Percentiles rank a stretch among this genome's conserved stretches.
Evolutionary conservation across 2,113 vertebrate genomes (phyloP).

Genomic region (Rallus limicola): DNA sequence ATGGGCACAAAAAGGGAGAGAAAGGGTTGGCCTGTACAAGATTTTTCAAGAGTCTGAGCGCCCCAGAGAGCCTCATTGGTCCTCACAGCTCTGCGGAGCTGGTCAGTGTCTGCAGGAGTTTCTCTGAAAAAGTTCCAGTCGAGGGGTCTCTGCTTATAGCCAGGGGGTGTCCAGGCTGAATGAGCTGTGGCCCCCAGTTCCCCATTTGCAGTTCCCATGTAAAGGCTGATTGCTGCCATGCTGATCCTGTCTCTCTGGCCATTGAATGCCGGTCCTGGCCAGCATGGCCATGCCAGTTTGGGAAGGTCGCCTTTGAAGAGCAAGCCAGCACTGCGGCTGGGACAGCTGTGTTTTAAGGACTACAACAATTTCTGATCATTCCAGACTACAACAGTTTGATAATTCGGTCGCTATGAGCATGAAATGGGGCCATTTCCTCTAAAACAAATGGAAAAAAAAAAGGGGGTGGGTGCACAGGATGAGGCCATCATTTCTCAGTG

Average conservation of each 20-base stretch:
- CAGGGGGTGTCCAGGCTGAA: background rate
- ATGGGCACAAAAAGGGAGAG: background rate
- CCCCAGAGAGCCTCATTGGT: background rate
- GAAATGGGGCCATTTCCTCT: constrained; percentile 8
- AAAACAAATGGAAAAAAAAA: background rate
- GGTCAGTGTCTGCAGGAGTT: background rate
- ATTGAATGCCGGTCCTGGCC: background rate
- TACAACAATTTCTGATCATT: background rate
- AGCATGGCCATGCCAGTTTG: fast-evolving
- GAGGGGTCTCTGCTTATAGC: background rate
- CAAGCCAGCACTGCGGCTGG: background rate
- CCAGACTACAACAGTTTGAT: background rate
- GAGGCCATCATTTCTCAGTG: background rate
- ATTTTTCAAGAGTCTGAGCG: background rate
- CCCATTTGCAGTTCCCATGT: background rate
- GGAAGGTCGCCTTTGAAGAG: background rate
- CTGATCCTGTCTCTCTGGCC: background rate
- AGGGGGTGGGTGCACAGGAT: background rate
- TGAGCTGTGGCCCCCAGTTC: background rate
- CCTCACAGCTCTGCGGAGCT: background rate
- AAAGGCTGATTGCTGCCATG: background rate
- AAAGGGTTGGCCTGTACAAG: background rate
- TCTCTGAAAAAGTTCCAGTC: background rate
- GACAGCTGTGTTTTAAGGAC: background rate
- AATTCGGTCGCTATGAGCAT: background rate